phyloP scores from a whole-genome alignment of 2,797 vertebrate species.

The Taeniopygia guttata region DNA sequence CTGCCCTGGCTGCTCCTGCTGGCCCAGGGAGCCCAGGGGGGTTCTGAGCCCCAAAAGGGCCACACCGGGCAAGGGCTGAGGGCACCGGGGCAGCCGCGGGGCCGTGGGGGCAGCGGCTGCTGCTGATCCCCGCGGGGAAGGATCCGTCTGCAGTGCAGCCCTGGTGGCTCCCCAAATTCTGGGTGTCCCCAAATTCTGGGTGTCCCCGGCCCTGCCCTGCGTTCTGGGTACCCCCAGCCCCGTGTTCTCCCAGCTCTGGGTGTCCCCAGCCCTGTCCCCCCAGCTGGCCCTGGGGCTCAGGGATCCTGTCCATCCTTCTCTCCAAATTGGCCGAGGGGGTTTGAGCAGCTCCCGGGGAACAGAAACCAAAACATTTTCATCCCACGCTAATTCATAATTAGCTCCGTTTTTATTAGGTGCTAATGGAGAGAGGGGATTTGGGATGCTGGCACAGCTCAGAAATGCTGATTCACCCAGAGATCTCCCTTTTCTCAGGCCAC shows the following conservation, averaged over 20 bases:
- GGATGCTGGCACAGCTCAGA: slow-evolving; percentile 68
- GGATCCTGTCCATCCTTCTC: background rate
- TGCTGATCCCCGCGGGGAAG: background rate
- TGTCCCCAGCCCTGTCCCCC: background rate
- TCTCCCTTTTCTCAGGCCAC: background rate
- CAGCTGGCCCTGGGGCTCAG: rapidly evolving
- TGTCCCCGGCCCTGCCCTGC: background rate
- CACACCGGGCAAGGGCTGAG: rapidly evolving
- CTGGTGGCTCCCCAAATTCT: background rate
- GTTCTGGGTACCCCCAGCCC: rapidly evolving
- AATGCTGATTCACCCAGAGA: slow-evolving; percentile 73
- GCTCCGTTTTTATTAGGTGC: slow-evolving; percentile 73
- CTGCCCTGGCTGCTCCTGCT: background rate
- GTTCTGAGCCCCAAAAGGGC: rapidly evolving
- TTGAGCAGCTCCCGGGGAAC: slow-evolving; percentile 15
- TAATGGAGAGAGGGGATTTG: slow-evolving; percentile 72
- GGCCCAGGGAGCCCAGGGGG: background rate
- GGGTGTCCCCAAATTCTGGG: background rate
- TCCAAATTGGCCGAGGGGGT: slow-evolving; percentile 19
- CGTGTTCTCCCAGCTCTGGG: background rate
- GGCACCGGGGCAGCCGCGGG: rapidly evolving
- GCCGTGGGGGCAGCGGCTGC: background rate
- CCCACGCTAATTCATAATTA: slow-evolving; percentile 47
- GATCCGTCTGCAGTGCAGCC: background rate
- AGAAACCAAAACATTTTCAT: slow-evolving; percentile 59